phyloP scores from a whole-genome alignment of 2,113 vertebrate species.

The Miniopterus natalensis region DNA sequence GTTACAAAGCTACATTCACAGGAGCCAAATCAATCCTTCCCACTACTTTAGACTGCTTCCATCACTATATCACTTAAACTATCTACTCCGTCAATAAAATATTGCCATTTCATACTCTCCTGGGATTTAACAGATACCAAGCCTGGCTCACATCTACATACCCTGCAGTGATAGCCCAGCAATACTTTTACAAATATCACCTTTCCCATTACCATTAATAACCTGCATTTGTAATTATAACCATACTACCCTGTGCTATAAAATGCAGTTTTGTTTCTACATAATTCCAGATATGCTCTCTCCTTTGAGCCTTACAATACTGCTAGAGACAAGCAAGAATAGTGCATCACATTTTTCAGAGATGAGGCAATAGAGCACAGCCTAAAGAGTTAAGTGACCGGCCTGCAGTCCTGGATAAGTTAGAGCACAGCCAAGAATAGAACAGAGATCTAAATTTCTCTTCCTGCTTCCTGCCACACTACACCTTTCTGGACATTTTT shows the following conservation, averaged over 20 bases:
- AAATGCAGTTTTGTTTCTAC: not conserved
- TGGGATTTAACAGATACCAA: not conserved
- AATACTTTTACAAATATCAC: not conserved
- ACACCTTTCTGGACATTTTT: conserved; percentile 68
- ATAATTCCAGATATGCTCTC: not conserved
- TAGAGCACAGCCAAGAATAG: conserved; percentile 39
- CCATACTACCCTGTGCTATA: not conserved
- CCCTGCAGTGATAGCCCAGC: not conserved
- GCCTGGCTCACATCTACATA: not conserved
- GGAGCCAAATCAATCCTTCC: not conserved
- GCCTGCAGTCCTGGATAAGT: not conserved
- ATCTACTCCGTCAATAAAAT: conserved; percentile 21
- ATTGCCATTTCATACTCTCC: not conserved
- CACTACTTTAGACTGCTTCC: not conserved
- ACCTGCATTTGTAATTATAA: not conserved
- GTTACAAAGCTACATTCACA: not conserved
- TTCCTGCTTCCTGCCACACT: conserved; percentile 26
- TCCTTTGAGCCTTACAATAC: not conserved
- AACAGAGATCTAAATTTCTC: conserved; percentile 11
- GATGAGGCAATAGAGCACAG: not conserved
- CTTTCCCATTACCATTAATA: not conserved
- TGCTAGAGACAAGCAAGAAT: not conserved
- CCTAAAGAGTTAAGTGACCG: conserved; percentile 1
- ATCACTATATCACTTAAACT: not conserved
- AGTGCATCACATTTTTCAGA: not conserved